A percentile compares a stretch with the other conserved stretches of the same genome.
Evolutionary conservation across 2,888 invertebrate genomes (phyloP).

Genomic region (Apeira syringaria): DNA sequence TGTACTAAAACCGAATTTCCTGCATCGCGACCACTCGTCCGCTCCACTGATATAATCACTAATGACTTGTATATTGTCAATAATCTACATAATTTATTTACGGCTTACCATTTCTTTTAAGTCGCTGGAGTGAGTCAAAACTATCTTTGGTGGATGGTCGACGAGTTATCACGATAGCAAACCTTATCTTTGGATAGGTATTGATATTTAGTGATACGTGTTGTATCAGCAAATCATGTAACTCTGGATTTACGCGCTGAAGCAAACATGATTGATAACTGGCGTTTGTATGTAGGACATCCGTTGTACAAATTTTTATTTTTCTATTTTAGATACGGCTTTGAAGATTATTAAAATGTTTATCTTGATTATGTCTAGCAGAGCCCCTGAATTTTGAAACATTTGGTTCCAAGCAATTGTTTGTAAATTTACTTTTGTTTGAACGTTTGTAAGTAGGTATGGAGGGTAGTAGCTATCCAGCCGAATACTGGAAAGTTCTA

Average conservation of each 20-base stretch:
- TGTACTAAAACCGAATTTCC: conserved; percentile 22
- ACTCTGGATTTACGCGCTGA: conserved; percentile 5
- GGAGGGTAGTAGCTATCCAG: no score
- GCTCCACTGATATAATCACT: conserved; percentile 17
- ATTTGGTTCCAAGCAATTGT: no score
- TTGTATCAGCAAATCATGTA: conserved; percentile 19
- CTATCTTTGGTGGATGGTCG: conserved; percentile 42
- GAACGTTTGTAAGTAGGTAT: no score
- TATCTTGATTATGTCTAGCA: no score
- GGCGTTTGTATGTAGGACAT: conserved; percentile 13
- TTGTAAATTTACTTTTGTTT: no score
- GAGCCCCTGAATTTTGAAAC: no score
- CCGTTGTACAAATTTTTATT: no score
- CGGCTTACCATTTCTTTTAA: conserved; percentile 70
- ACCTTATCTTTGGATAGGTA: conserved; percentile 23
- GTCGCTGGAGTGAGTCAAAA: conserved; percentile 48
- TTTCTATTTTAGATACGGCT: no score
- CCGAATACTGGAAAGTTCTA: no score
- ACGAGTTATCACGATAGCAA: conserved; percentile 27
- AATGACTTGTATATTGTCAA: conserved; percentile 19
- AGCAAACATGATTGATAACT: conserved; percentile 22
- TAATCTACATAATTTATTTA: conserved; percentile 41
- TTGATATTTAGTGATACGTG: conserved; percentile 12
- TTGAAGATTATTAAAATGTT: no score
- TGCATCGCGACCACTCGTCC: conserved; percentile 16